Percentiles rank a stretch among this genome's conserved stretches.
Conservation (phyloP, 2,888 invertebrate genomes). For the Cylloceria caligata region DNA sequence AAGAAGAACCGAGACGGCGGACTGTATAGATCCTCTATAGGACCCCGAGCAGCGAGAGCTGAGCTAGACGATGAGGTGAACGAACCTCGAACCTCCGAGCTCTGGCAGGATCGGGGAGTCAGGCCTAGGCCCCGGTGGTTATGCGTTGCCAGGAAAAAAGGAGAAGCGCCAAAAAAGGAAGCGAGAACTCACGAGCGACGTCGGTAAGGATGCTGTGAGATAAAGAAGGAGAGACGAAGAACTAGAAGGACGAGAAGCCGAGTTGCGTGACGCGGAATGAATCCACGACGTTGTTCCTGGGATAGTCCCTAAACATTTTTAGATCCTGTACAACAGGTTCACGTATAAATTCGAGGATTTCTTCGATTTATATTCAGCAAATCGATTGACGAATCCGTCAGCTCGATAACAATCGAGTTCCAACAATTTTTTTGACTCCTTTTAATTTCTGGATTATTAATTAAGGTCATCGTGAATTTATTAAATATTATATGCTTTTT, state of each 20-base stretch:
- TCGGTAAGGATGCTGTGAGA: constrained; percentile 63
- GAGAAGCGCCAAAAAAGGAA: constrained; percentile 75
- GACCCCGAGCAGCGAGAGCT: constrained; percentile 54
- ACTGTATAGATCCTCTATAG: constrained; percentile 63
- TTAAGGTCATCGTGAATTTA: neutral
- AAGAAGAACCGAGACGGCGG: constrained; percentile 55
- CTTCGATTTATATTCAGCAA: too few species aligned
- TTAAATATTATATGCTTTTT: neutral
- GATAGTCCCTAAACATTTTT: constrained; percentile 18
- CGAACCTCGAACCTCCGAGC: constrained; percentile 82
- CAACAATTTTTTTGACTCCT: neutral
- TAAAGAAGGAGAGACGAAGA: constrained; percentile 59
- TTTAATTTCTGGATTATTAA: neutral
- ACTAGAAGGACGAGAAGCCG: constrained; percentile 61
- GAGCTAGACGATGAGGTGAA: constrained; percentile 82
- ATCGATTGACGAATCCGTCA: too few species aligned
- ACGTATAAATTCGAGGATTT: constrained; percentile 2
- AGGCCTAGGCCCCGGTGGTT: constrained; percentile 34
- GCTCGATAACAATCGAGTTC: neutral
- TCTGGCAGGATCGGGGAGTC: constrained; percentile 42
- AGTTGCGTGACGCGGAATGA: constrained; percentile 28
- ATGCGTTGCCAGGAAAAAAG: constrained; percentile 64
- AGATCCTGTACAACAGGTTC: neutral
- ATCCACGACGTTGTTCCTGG: neutral
- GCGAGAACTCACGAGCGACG: constrained; percentile 55